Percentiles rank a stretch among this genome's conserved stretches.
phyloP scores from a whole-genome alignment of 2,888 invertebrate genomes.

The Microchrysa polita region DNA sequence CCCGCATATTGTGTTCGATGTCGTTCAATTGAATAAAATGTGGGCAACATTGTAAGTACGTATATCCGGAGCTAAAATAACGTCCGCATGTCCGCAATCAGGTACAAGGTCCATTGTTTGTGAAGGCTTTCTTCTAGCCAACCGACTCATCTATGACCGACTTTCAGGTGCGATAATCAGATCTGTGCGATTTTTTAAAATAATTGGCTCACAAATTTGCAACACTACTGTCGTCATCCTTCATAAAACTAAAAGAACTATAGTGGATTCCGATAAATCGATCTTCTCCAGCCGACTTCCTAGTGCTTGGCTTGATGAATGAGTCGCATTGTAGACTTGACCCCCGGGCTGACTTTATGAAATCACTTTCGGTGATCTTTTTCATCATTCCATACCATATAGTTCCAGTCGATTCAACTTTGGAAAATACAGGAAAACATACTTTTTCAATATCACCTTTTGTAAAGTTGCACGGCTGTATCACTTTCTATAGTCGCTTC shows the following conservation, averaged over 20 bases:
- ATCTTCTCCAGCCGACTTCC: not conserved
- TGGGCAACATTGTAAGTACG: not conserved
- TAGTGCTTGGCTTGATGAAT: slow-evolving; percentile 18
- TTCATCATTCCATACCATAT: not conserved
- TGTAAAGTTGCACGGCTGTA: not conserved
- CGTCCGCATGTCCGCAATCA: no score
- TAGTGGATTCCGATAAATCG: not conserved
- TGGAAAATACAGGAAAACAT: not conserved
- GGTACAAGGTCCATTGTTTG: no score
- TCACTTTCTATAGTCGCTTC: not conserved
- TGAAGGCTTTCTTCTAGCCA: no score
- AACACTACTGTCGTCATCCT: not conserved
- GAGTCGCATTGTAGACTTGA: slow-evolving; percentile 21
- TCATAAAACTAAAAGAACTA: not conserved
- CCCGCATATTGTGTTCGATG: no score
- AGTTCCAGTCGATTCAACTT: not conserved
- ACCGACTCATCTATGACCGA: no score
- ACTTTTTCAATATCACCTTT: not conserved
- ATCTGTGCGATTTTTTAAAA: not conserved
- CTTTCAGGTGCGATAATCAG: not conserved
- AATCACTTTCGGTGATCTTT: slow-evolving; percentile 24
- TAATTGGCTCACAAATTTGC: not conserved
- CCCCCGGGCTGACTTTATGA: slow-evolving; percentile 11
- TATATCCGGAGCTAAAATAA: no score
- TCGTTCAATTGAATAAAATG: no score